Conservation (phyloP, 1,140 invertebrate species). For the Drosophila subpulchrella region DNA sequence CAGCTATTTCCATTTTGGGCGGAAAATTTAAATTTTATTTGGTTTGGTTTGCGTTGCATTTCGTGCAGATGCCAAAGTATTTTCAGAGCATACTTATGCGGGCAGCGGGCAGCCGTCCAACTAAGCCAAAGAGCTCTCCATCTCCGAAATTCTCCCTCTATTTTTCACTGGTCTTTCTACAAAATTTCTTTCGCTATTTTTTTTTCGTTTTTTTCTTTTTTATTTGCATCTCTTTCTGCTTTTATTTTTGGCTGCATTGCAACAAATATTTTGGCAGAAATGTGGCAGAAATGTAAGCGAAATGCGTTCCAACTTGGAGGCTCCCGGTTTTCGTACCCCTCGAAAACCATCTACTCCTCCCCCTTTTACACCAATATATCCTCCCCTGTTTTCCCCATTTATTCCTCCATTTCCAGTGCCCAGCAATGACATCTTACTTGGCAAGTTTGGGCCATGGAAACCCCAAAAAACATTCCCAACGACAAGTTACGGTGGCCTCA, state of each 20-base stretch:
- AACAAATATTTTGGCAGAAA: conserved; percentile 65
- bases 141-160: background rate
- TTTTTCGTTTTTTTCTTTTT: background rate
- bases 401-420: conserved; percentile 17
- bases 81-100: conserved; percentile 47
- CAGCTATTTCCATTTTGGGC: background rate
- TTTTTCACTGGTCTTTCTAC: conserved; percentile 6
- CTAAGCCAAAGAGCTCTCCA: conserved; percentile 50
- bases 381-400: background rate
- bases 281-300: conserved; percentile 74
- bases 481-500: conserved; percentile 22
- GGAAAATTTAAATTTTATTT: conserved; percentile 41
- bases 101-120: conserved; percentile 46
- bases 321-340: background rate
- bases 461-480: conserved; percentile 27
- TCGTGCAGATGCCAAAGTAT: conserved; percentile 42
- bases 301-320: conserved; percentile 42
- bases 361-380: background rate
- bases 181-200: conserved; percentile 5
- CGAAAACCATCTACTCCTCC: background rate
- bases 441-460: conserved; percentile 22
- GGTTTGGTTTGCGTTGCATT: conserved; percentile 16
- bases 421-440: conserved; percentile 66
- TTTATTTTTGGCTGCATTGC: conserved; percentile 39
- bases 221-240: background rate